Conservation (phyloP, 1,140 invertebrate species). For the Rhopalosiphum maidis region DNA sequence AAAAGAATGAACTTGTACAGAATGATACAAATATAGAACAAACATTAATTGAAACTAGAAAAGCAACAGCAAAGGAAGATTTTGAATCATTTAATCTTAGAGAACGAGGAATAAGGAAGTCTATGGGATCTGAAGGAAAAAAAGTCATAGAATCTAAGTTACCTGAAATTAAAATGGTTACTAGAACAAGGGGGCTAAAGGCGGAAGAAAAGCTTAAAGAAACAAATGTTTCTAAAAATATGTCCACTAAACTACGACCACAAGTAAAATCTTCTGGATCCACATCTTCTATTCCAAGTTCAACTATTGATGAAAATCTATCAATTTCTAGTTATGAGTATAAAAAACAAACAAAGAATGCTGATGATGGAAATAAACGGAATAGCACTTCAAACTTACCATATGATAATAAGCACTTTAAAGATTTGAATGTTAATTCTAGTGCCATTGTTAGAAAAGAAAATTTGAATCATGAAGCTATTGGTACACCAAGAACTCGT, state of each 20-base stretch:
- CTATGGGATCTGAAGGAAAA: neutral
- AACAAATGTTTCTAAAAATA: too few species aligned
- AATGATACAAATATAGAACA: neutral
- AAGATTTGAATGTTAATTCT: neutral
- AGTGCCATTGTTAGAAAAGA: neutral
- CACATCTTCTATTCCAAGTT: neutral
- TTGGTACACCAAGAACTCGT: slow-evolving; percentile 1
- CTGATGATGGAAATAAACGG: neutral
- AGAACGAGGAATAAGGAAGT: neutral
- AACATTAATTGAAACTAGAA: neutral
- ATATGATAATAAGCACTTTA: neutral
- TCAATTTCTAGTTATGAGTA: neutral
- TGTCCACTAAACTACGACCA: neutral
- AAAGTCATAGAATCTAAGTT: neutral
- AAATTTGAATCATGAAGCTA: neutral
- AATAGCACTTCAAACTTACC: neutral
- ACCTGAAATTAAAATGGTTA: neutral
- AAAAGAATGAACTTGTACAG: too few species aligned
- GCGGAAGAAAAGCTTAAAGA: slow-evolving; percentile 3
- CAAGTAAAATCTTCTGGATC: neutral
- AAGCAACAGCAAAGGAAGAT: neutral
- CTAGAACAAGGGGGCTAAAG: slow-evolving; percentile 8
- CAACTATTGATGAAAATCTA: neutral
- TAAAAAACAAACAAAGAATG: neutral
- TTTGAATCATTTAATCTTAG: neutral